Evolutionary conservation across 2,113 vertebrate species (phyloP).

Genomic region (Pedetes capensis): DNA sequence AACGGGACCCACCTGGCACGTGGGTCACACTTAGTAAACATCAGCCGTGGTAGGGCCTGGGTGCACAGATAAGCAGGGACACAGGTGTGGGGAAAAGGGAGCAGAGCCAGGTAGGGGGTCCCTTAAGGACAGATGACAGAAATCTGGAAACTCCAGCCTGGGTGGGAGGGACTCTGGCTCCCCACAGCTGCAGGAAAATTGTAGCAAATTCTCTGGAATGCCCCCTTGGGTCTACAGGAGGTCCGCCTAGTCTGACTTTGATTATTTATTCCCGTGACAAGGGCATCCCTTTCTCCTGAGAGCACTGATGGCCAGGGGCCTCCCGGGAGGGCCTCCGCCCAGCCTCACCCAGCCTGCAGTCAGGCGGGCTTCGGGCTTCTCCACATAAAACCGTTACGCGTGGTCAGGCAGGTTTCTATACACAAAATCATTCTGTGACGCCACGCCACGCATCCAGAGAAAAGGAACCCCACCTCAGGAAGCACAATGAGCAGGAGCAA

Average conservation of each 20-base stretch:
- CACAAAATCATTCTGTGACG: not conserved
- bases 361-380: no score
- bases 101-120: no score
- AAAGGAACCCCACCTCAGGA: not conserved
- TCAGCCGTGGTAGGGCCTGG: not conserved
- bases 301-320: not conserved
- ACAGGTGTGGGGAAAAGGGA: rapidly evolving
- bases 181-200: not conserved
- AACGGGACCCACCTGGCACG: not conserved
- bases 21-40: not conserved
- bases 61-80: not conserved
- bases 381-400: no score
- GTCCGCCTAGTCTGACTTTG: not conserved
- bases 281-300: not conserved
- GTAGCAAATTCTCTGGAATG: not conserved
- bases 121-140: not conserved
- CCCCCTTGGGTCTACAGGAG: not conserved
- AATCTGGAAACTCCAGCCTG: not conserved
- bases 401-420: not conserved
- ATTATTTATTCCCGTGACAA: not conserved
- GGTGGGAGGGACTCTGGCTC: not conserved
- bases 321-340: no score
- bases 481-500: not conserved
- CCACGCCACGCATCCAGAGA: not conserved
- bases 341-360: not conserved